Evolutionary conservation across 2,797 vertebrate genomes (phyloP).

Genomic region (Amphiprion clarkii): DNA sequence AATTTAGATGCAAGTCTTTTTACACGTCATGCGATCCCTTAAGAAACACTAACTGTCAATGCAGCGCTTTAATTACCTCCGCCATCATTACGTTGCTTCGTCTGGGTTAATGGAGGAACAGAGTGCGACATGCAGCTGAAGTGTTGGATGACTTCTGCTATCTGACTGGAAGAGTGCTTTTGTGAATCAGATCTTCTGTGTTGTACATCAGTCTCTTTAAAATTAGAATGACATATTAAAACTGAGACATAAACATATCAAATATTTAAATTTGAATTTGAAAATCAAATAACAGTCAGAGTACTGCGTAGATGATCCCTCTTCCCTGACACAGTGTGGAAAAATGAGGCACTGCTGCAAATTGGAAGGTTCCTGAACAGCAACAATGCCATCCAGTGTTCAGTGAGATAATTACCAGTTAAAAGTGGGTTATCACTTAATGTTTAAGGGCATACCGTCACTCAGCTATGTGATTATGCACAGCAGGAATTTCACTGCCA

Average conservation of each 20-base stretch:
- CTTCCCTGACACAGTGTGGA: conserved; percentile 10
- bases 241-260: conserved; percentile 34
- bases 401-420: conserved; percentile 69
- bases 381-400: conserved; percentile 85
- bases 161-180: conserved; percentile 15
- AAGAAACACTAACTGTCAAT: background rate
- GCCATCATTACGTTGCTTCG: conserved; percentile 9
- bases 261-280: conserved; percentile 31
- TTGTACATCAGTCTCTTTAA: conserved; percentile 17
- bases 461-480: background rate
- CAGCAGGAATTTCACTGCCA: background rate
- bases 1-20: background rate
- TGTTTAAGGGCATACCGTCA: background rate
- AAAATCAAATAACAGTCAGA: conserved; percentile 25
- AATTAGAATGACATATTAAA: conserved; percentile 35
- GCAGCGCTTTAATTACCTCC: background rate
- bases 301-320: background rate
- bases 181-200: conserved; percentile 3
- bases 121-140: background rate
- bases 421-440: conserved; percentile 19
- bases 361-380: conserved; percentile 66
- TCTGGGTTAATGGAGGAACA: background rate
- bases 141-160: conserved; percentile 16
- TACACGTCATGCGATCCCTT: background rate
- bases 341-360: conserved; percentile 52